phyloP scores from a whole-genome alignment of 2,888 invertebrate species.

The Acleris cristana region DNA sequence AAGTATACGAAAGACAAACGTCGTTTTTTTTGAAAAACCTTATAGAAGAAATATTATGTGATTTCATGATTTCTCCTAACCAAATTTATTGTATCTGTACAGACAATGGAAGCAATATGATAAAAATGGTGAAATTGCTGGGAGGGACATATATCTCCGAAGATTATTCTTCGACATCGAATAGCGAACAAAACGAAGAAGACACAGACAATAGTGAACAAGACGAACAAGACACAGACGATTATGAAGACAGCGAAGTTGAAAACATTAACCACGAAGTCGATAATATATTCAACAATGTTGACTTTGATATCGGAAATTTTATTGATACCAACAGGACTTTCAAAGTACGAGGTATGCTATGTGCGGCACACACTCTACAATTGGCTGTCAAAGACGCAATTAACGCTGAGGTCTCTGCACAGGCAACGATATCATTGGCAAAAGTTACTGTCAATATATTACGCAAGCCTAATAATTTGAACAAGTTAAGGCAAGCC shows the following conservation, averaged over 20 bases:
- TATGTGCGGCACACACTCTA: constrained; percentile 8
- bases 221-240: background rate
- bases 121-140: constrained; percentile 4
- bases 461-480: constrained; percentile 4
- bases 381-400: constrained; percentile 9
- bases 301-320: too few relatives aligned
- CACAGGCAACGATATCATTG: background rate
- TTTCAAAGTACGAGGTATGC: constrained; percentile 5
- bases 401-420: constrained; percentile 1
- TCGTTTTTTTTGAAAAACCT: constrained; percentile 3
- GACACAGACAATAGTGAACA: too few relatives aligned
- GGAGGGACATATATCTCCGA: background rate
- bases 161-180: background rate
- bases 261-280: too few relatives aligned
- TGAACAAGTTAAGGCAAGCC: background rate
- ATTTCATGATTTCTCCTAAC: background rate
- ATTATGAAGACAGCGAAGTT: too few relatives aligned
- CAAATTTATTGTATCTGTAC: constrained; percentile 4
- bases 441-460: background rate
- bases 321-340: too few relatives aligned
- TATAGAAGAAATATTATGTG: background rate
- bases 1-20: constrained; percentile 12
- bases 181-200: constrained; percentile 1
- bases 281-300: too few relatives aligned
- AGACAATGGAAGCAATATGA: constrained; percentile 6